Evolutionary conservation across 2,113 vertebrate species (phyloP), one percentile per base, ranked within the genome.

Genomic region (Melanerpes aurifrons): DNA sequence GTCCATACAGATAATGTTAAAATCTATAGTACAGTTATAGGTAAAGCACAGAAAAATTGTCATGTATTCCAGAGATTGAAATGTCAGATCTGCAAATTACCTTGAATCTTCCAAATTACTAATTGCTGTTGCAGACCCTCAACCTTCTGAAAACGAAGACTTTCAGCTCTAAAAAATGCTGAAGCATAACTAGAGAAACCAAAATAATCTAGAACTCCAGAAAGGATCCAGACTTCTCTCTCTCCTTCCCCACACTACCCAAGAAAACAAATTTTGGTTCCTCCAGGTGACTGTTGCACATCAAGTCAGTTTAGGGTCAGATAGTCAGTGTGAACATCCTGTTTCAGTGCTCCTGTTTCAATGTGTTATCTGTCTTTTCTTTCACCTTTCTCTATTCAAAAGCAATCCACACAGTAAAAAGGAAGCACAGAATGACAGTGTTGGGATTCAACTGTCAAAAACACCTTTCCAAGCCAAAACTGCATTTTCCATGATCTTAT

Each of bases 391-490:
- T 93, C 45, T 68, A 15, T 87, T 76, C 54, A 48, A 79, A 92
- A 79, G 19, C 48, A 67, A 31, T 82, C 9, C 5, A 9, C 1
- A 3, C 12, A 74, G 71, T 37, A 59, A 40, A 91, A 90, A 86
- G 94, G 95, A 96, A 96, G 47, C 83, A 66, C 14, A 29, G 62
- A 81, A 31, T 82, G 70, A 81, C 28, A 59, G 13, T 66, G n/a
- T 71, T 82, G 59, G 29, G 73, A 70, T 67, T 70, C 58, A 83
- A 31, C 67, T 57, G 37, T 93, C 59, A 72, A 90, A 95, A 96
- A 94, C 93, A 93, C 35, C 29, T 94, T 92, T 92, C 79, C 32
- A 80, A 93, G 94, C 91, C 95, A 95, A 87, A 88, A 86, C 25
- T 64, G 45, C 15, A 9, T 92, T 96, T 96, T 94, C 95, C 85